Percentiles rank a stretch among this genome's conserved stretches.
Evolutionary conservation across 1,140 invertebrate genomes (phyloP).

Genomic region (Pogonomyrmex californicus): DNA sequence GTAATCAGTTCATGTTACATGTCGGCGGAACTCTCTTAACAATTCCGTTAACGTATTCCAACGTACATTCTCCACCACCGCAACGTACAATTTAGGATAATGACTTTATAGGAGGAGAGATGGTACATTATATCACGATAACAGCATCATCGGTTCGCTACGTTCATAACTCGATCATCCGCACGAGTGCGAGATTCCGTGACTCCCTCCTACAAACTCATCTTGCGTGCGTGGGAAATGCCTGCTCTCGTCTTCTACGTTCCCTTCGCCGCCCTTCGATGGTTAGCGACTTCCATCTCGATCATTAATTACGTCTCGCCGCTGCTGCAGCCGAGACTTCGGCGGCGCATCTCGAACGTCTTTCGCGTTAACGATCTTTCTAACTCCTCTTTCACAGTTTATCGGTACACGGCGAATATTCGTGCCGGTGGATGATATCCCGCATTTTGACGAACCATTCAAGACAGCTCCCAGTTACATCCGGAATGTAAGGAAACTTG

Average conservation of each 20-base stretch:
- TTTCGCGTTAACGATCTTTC: slow-evolving; percentile 64
- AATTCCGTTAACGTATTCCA: not conserved
- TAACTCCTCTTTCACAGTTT: slow-evolving; percentile 33
- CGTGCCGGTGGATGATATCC: slow-evolving; percentile 6
- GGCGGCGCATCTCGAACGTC: slow-evolving; percentile 38
- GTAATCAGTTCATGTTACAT: slow-evolving; percentile 8
- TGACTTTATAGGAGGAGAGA: slow-evolving; percentile 48
- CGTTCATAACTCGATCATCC: slow-evolving; percentile 75
- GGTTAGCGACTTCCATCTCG: slow-evolving; percentile 57
- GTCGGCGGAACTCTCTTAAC: slow-evolving; percentile 17
- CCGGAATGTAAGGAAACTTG: not conserved
- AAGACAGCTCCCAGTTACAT: not conserved
- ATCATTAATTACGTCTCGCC: slow-evolving; percentile 69
- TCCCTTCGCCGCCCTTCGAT: slow-evolving; percentile 32
- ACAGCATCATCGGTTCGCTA: slow-evolving; percentile 66
- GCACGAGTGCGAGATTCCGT: slow-evolving; percentile 59
- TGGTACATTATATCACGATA: slow-evolving; percentile 69
- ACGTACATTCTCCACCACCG: not conserved
- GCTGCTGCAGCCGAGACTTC: not conserved
- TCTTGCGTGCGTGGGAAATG: slow-evolving; percentile 61
- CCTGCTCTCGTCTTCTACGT: slow-evolving; percentile 54
- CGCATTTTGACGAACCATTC: slow-evolving; percentile 27
- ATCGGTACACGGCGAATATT: slow-evolving; percentile 9
- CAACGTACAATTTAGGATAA: slow-evolving; percentile 55
- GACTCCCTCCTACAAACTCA: slow-evolving; percentile 17